Base-by-base conservation (phyloP, 2,888 invertebrate genomes). In the Polietes domitor region DNA sequence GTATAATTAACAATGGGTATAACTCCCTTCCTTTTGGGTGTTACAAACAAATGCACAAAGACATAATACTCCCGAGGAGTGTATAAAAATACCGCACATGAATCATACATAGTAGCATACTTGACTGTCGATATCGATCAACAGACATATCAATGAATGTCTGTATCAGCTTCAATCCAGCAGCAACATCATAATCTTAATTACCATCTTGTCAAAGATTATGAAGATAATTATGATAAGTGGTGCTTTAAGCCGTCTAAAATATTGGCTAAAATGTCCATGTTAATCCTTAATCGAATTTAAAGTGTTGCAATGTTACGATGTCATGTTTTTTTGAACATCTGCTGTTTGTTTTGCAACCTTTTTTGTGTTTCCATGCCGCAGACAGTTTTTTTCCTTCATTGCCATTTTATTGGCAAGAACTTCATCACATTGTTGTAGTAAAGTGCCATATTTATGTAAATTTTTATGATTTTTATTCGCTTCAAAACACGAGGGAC, bases 331-430 rank as follows among this genome's bases (percentile, higher is more conserved):
- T 50, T 50, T 41, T 43, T 37, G 12, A 81, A 71, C 80, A 81
- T 81, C 77, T 81, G 81, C 47, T 77, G 65, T 81, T 81, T 81
- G 77, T 58, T 73, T 55, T 77, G 72, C 21, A 72, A 76, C 4
- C 0, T 53, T 47, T 65, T 71, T 70, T 65, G 21, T 58, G 19
- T 6, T 50, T 7, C 53, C 53, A 37, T 9, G 12, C 37, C 6
- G 12, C 37, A 1, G 37, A 37, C 37, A 37, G 7, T 37, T 37
- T 37, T 37, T 37, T 12, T 37, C 37, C 1, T 37, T 37, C 12
- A 9, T 37, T 12, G 37, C 10, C 1, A 12, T 37, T 37, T 3
- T 3, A 7, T 9, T 37, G n/a, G 32, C 12, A 28, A 32, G 32
- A 17, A 17, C 63, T 28, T 63, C 28, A 17, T 63, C 28, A 63